Conservation (phyloP, 2,797 vertebrate genomes). For the Siniperca undulata region DNA sequence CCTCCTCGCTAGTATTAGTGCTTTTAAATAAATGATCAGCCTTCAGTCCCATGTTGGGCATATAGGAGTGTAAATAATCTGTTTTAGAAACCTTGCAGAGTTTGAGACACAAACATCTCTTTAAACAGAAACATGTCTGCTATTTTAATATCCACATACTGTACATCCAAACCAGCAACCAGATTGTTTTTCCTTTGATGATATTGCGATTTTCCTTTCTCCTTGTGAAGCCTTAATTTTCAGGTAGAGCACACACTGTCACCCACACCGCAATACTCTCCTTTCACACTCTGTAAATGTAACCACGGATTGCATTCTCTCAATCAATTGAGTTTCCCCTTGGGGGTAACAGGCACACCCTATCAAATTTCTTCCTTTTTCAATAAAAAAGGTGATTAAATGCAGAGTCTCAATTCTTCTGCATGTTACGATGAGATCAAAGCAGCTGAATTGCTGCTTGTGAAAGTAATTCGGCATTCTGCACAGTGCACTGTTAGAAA, state of each 20-base stretch:
- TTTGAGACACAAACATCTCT: conserved; percentile 1
- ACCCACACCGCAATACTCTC: background rate
- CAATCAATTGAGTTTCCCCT: conserved; percentile 37
- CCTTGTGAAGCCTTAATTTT: background rate
- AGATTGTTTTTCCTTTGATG: conserved; percentile 3
- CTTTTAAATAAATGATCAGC: conserved; percentile 60
- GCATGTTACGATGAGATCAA: conserved; percentile 73
- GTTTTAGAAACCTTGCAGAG: conserved; percentile 3
- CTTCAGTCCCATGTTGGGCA: conserved; percentile 15
- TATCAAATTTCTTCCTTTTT: conserved; percentile 51
- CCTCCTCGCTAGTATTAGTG: conserved; percentile 21
- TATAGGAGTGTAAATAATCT: conserved; percentile 5
- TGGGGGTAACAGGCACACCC: conserved; percentile 27
- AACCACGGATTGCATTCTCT: conserved; percentile 51
- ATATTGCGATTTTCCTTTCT: background rate
- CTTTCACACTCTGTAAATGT: conserved; percentile 44
- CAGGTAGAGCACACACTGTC: conserved; percentile 3
- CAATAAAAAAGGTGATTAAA: conserved; percentile 66
- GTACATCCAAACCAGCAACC: background rate
- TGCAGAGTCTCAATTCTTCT: conserved; percentile 51
- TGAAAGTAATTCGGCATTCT: conserved; percentile 66
- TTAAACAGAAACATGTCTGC: background rate
- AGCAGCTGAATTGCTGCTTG: conserved; percentile 54
- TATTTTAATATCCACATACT: conserved; percentile 17
- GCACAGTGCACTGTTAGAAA: conserved; percentile 45